Conservation (phyloP, 2,888 invertebrate genomes). For the Drosophila subquinaria region DNA sequence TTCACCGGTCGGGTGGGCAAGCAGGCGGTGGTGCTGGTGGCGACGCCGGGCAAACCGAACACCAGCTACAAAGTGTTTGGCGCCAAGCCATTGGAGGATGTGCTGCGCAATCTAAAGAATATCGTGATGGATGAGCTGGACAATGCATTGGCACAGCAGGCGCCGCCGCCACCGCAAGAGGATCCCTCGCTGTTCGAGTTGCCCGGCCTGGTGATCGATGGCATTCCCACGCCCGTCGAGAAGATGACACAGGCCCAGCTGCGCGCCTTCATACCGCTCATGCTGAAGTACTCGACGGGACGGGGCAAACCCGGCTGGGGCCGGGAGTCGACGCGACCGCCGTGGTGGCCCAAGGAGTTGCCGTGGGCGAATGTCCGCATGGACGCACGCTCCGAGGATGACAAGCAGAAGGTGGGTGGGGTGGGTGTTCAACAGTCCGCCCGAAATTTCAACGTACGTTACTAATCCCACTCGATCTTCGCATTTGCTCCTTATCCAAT, state of each 20-base stretch:
- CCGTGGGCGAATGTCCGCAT: constrained; percentile 99
- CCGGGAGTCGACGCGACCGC: constrained; percentile 96
- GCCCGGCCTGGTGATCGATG: constrained; percentile 98
- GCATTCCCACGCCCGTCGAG: constrained; percentile 98
- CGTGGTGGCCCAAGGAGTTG: constrained; percentile 99
- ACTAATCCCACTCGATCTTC: constrained; percentile 32
- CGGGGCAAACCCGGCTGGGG: constrained; percentile 99
- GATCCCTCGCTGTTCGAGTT: constrained; percentile 97
- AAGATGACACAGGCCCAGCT: constrained; percentile 99
- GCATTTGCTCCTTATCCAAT: background rate
- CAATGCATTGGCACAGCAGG: constrained; percentile 96
- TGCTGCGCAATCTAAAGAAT: constrained; percentile 94
- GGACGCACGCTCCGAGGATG: constrained; percentile 98
- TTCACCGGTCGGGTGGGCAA: constrained; percentile 98
- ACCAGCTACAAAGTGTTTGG: constrained; percentile 98
- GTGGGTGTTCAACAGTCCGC: constrained; percentile 68
- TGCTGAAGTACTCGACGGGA: constrained; percentile 98
- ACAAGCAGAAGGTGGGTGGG: constrained; percentile 95
- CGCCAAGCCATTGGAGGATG: constrained; percentile 98
- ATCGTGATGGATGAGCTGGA: constrained; percentile 98
- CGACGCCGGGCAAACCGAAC: constrained; percentile 98
- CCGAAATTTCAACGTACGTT: constrained; percentile 30
- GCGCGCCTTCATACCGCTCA: constrained; percentile 97
- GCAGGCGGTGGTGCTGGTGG: constrained; percentile 97
- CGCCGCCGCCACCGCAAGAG: constrained; percentile 92